Conservation (phyloP, 2,797 vertebrate species). For the Tamandua tetradactyla region DNA sequence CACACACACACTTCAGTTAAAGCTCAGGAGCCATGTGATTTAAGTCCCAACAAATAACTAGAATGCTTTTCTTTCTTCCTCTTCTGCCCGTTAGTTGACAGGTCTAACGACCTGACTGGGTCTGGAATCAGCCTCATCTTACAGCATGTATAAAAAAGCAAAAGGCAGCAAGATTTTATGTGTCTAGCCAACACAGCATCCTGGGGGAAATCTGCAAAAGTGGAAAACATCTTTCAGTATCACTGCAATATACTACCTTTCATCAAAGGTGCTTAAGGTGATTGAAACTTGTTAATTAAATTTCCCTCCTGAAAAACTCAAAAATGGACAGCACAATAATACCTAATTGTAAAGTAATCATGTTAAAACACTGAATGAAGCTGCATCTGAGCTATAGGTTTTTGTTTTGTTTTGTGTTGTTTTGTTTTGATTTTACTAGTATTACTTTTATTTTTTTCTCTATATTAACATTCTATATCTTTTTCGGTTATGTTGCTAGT, state of each 20-base stretch:
- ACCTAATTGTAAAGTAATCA: too few relatives aligned
- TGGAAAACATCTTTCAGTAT: constrained; percentile 39
- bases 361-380: too few relatives aligned
- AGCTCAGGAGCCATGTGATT: constrained; percentile 58
- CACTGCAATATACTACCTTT: not conserved
- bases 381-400: too few relatives aligned
- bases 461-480: too few relatives aligned
- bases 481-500: too few relatives aligned
- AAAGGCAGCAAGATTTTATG: constrained; percentile 49
- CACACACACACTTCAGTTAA: constrained; percentile 34
- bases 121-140: constrained; percentile 16
- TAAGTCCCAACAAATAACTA: constrained; percentile 46
- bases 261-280: constrained; percentile 12
- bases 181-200: not conserved
- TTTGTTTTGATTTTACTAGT: too few relatives aligned
- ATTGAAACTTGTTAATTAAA: constrained; percentile 56
- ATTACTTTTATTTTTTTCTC: too few relatives aligned
- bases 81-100: not conserved
- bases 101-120: not conserved
- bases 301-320: too few relatives aligned
- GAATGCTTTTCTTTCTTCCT: not conserved
- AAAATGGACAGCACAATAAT: too few relatives aligned
- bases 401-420: too few relatives aligned
- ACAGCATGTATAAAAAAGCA: constrained; percentile 50
- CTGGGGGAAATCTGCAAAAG: constrained; percentile 5